A percentile compares a stretch with the other conserved stretches of the same genome.
Evolutionary conservation across 2,888 invertebrate species (phyloP).

Genomic region (Endotricha flammealis): DNA sequence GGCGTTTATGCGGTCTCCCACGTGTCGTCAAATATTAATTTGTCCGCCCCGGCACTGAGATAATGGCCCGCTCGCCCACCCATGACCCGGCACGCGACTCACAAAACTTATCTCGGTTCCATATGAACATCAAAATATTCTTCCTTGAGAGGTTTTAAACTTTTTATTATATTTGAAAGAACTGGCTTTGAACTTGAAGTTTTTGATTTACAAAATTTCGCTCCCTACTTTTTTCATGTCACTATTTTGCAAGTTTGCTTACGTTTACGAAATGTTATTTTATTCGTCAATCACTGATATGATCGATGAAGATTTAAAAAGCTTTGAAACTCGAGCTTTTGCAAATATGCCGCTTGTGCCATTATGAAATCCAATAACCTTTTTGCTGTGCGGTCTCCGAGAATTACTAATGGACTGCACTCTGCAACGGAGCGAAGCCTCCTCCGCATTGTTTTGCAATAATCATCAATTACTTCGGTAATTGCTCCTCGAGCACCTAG

Average conservation of each 20-base stretch:
- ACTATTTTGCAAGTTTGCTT: too few species aligned
- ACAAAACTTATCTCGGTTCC: conserved; percentile 11
- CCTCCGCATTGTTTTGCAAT: conserved; percentile 49
- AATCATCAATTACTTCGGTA: conserved; percentile 54
- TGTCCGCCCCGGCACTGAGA: conserved; percentile 18
- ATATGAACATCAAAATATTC: background rate
- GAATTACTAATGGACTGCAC: conserved; percentile 9
- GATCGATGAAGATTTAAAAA: conserved; percentile 6
- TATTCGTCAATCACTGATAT: conserved; percentile 3
- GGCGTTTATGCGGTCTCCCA: background rate
- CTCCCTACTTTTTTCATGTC: too few species aligned
- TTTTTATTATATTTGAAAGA: too few species aligned
- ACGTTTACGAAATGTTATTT: too few species aligned
- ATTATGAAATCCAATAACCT: conserved; percentile 6
- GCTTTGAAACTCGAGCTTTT: conserved; percentile 2
- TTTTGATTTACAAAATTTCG: too few species aligned
- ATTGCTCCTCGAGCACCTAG: conserved; percentile 47
- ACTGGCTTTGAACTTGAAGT: too few species aligned
- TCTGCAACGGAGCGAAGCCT: conserved; percentile 15
- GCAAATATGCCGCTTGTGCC: conserved; percentile 1
- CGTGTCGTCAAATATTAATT: conserved; percentile 23
- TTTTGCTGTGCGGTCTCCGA: conserved; percentile 2
- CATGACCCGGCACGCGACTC: conserved; percentile 22
- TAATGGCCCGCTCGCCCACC: conserved; percentile 24
- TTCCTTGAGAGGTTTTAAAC: too few species aligned